phyloP scores from a whole-genome alignment of 2,888 invertebrate genomes.

The Siphonodentalium dalli region DNA sequence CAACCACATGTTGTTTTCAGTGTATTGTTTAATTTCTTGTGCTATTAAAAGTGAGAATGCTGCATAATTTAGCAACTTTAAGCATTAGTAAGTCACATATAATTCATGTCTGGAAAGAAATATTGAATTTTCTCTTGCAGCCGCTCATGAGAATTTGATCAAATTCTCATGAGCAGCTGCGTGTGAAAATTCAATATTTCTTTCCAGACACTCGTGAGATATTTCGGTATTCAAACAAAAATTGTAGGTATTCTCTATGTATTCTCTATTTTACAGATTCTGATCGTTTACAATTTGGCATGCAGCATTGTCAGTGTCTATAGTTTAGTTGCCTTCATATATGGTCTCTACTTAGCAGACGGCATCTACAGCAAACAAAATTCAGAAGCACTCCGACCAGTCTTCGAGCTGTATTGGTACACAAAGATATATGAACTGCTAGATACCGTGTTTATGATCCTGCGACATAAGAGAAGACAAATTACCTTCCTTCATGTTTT shows the following conservation, averaged over 20 bases:
- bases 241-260: too few relatives aligned
- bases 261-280: conserved; percentile 43
- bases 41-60: too few relatives aligned
- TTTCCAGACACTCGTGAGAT: not conserved
- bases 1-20: too few relatives aligned
- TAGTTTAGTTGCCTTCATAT: conserved; percentile 43
- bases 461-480: conserved; percentile 57
- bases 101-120: not conserved
- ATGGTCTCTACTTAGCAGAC: conserved; percentile 39
- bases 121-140: not conserved
- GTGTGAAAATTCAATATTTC: not conserved
- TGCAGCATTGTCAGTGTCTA: conserved; percentile 50
- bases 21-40: too few relatives aligned
- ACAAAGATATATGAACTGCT: conserved; percentile 58
- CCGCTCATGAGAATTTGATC: too few relatives aligned
- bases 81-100: not conserved
- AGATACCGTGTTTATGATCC: conserved; percentile 64
- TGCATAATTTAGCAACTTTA: too few relatives aligned
- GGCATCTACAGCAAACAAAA: conserved; percentile 42
- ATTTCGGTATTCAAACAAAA: too few relatives aligned
- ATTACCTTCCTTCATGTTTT: conserved; percentile 62
- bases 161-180: too few relatives aligned
- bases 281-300: conserved; percentile 56
- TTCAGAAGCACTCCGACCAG: conserved; percentile 31
- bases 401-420: conserved; percentile 52